Conservation (phyloP, 2,888 invertebrate species). For the Tortricodes alternella region DNA sequence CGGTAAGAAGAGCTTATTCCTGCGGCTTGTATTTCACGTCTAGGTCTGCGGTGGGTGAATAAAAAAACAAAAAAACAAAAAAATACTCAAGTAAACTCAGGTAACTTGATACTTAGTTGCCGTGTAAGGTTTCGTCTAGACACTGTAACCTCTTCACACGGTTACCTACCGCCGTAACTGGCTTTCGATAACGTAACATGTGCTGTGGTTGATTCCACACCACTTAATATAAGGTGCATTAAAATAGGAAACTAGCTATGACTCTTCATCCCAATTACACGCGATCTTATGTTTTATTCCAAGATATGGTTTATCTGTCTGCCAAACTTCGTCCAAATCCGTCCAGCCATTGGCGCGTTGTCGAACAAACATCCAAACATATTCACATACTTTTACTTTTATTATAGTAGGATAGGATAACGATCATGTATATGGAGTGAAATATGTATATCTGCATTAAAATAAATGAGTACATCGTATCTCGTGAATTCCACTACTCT, state of each 20-base stretch:
- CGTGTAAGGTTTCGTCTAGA: slow-evolving; percentile 72
- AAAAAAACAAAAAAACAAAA: slow-evolving; percentile 56
- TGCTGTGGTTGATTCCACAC: background rate
- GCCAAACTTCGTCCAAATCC: too few relatives aligned
- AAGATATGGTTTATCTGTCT: too few relatives aligned
- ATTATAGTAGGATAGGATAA: too few relatives aligned
- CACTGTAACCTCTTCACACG: slow-evolving; percentile 59
- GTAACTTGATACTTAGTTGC: slow-evolving; percentile 62
- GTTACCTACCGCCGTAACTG: slow-evolving; percentile 36
- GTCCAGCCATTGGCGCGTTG: too few relatives aligned
- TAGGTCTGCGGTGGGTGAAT: slow-evolving; percentile 63
- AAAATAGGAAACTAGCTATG: too few relatives aligned
- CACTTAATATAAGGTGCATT: too few relatives aligned
- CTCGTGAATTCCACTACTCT: background rate
- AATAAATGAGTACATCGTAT: background rate
- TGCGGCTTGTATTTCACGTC: slow-evolving; percentile 63
- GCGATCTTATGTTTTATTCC: too few relatives aligned
- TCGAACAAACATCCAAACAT: too few relatives aligned
- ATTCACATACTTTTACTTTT: too few relatives aligned
- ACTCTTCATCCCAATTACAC: too few relatives aligned
- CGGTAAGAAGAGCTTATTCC: slow-evolving; percentile 61
- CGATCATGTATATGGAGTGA: too few relatives aligned
- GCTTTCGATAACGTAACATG: slow-evolving; percentile 10
- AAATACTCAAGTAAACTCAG: slow-evolving; percentile 42
- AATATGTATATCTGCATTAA: background rate